phyloP scores from a whole-genome alignment of 2,113 vertebrate genomes.

The Varanus komodoensis region DNA sequence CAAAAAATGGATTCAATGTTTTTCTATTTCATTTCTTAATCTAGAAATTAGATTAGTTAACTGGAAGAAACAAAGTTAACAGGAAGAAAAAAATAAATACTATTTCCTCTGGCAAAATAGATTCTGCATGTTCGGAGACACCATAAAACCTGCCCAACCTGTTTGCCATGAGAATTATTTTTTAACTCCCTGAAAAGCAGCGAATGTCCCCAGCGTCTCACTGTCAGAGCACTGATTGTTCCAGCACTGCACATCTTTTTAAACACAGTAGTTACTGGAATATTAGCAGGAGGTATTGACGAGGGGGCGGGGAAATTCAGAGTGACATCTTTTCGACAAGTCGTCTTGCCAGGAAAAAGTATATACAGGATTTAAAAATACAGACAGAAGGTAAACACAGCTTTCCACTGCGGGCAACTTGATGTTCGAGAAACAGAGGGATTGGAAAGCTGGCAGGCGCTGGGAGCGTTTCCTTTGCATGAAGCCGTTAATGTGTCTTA shows the following conservation, averaged over 20 bases:
- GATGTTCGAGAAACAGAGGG: not conserved
- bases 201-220: not conserved
- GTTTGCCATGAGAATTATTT: not conserved
- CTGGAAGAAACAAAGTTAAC: too few relatives aligned
- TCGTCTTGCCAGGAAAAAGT: not conserved
- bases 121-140: not conserved
- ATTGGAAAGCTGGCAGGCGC: slow-evolving; percentile 5
- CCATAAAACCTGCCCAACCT: not conserved
- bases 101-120: not conserved
- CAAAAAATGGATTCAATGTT: not conserved
- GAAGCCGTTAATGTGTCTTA: slow-evolving; percentile 66
- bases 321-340: not conserved
- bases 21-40: slow-evolving; percentile 6
- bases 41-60: too few relatives aligned
- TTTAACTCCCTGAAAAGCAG: not conserved
- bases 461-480: slow-evolving; percentile 33
- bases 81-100: not conserved
- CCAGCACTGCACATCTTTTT: not conserved
- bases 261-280: not conserved
- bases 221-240: not conserved
- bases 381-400: not conserved
- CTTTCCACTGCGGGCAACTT: not conserved
- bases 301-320: not conserved
- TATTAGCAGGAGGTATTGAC: not conserved
- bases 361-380: not conserved